Evolutionary conservation across 2,113 vertebrate genomes (phyloP).

Genomic region (Rhynchomys soricoides): DNA sequence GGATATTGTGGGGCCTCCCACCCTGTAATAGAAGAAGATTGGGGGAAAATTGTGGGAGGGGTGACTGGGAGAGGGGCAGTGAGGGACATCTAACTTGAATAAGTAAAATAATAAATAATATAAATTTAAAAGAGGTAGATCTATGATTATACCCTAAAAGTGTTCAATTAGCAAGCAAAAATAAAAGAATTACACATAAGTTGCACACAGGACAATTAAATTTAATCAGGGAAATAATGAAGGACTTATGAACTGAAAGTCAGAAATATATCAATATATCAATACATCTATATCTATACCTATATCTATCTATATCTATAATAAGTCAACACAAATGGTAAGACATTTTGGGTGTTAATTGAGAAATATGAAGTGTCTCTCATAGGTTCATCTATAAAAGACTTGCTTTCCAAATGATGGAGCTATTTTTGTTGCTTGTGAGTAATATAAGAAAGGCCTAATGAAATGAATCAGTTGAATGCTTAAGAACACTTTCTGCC

Average conservation of each 20-base stretch:
- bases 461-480: background rate
- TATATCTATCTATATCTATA: too few species aligned
- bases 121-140: too few species aligned
- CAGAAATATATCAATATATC: background rate
- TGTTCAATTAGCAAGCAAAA: background rate
- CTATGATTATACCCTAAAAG: background rate
- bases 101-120: too few species aligned
- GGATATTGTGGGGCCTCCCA: too few species aligned
- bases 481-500: background rate
- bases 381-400: background rate
- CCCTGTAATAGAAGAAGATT: too few species aligned
- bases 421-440: background rate
- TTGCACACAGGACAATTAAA: background rate
- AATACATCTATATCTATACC: too few species aligned
- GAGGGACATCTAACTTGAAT: too few species aligned
- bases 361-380: background rate
- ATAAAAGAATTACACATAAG: background rate
- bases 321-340: background rate
- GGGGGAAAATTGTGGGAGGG: too few species aligned
- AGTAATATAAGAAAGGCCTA: background rate
- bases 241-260: background rate
- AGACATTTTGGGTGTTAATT: background rate
- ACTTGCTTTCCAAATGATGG: background rate
- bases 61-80: too few species aligned
- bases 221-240: background rate